Evolutionary conservation across 2,797 vertebrate genomes (phyloP), one percentile per base, ranked within the genome.

Genomic region (Telmatherina bonti): DNA sequence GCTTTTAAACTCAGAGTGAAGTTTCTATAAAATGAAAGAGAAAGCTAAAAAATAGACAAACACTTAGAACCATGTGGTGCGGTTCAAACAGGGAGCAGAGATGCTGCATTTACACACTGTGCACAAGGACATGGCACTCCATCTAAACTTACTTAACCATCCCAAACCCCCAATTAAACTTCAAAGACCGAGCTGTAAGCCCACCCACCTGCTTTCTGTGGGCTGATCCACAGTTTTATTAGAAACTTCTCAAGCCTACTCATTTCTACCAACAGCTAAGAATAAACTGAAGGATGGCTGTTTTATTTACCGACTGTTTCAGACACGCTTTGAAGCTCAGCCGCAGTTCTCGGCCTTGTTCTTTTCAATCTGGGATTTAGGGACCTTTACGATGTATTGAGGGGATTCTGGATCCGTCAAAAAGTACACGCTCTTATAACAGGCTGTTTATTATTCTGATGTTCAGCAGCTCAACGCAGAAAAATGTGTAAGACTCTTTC

Each of bases 321-420:
- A 41, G 60, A 73, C 20, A 2, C 26, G 62, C 69, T 73, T 64
- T 78, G 63, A 81, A 7, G 47, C 52, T 60, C 70, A 27, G 57
- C 61, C 30, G 60, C 36, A 43, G 43, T 0, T 43, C 35, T 35
- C 49, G 13, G 24, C 55, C 49, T 57, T 26, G 47, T 41, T 43
- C 24, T 54, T 72, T 38, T 26, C 43, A 41, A 31, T 54, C 56
- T 24, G 62, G 30, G 62, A 59, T 24, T 55, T 59, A 3, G 52
- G 65, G 58, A 59, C 54, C 61, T 78, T n/a, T 45, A 6, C 5
- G 0, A 9, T 22, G 27, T 63, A 18, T 54, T 8, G 30, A 0
- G 45, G 45, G n/a, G 43, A 30, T 47, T 47, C n/a, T 2, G 13
- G 6, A 27, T 36, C 26, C 7, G 24, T 38, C 0, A 24, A 22